Conservation (phyloP, 2,888 invertebrate species). For the Trilocha varians region DNA sequence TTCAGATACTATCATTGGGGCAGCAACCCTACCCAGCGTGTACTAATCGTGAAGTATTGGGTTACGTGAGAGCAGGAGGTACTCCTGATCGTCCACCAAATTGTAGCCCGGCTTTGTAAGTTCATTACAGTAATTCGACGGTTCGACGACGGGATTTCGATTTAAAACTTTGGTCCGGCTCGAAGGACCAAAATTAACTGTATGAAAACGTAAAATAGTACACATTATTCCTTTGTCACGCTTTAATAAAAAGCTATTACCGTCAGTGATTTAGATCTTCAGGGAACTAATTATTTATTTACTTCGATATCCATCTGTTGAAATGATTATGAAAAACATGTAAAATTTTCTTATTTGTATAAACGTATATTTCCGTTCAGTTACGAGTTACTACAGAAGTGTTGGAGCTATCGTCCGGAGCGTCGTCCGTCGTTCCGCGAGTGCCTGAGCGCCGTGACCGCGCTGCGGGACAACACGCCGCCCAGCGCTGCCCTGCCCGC, state of each 20-base stretch:
- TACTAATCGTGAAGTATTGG: slow-evolving; percentile 92
- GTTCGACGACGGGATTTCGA: too few relatives aligned
- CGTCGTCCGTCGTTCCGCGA: slow-evolving; percentile 90
- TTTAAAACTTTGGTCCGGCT: too few relatives aligned
- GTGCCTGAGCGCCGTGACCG: slow-evolving; percentile 77
- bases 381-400: slow-evolving; percentile 87
- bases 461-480: slow-evolving; percentile 48
- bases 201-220: too few relatives aligned
- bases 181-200: too few relatives aligned
- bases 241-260: too few relatives aligned
- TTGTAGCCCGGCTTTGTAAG: slow-evolving; percentile 87
- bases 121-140: too few relatives aligned
- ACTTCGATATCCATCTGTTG: too few relatives aligned
- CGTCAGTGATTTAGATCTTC: too few relatives aligned
- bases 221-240: too few relatives aligned
- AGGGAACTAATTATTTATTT: too few relatives aligned
- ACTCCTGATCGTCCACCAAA: slow-evolving; percentile 85
- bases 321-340: too few relatives aligned
- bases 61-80: slow-evolving; percentile 91
- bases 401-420: slow-evolving; percentile 90
- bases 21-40: slow-evolving; percentile 97
- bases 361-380: slow-evolving; percentile 48
- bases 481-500: slow-evolving; percentile 45
- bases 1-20: slow-evolving; percentile 88
- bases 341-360: too few relatives aligned